Percentiles rank a stretch among this genome's conserved stretches.
phyloP scores from a whole-genome alignment of 2,113 vertebrate species.

The Alces alces region DNA sequence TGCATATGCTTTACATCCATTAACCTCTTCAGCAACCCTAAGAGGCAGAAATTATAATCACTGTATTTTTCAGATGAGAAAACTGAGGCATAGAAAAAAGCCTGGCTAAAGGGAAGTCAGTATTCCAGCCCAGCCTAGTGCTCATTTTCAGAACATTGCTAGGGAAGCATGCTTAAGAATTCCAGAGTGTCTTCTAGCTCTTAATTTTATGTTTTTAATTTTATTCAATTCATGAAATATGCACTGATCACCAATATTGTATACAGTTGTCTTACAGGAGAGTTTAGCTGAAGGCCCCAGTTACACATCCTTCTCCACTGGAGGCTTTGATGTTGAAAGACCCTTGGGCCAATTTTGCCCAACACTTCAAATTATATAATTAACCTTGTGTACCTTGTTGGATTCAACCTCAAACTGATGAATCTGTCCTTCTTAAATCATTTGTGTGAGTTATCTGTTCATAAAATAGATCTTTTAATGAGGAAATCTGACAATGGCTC shows the following conservation, averaged over 20 bases:
- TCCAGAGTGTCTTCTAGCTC: neutral
- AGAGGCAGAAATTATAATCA: neutral
- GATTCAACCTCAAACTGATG: constrained; percentile 26
- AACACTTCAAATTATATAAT: neutral
- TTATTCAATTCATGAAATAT: neutral
- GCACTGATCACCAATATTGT: neutral
- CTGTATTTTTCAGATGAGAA: neutral
- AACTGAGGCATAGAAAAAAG: constrained; percentile 7
- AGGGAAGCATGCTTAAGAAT: neutral
- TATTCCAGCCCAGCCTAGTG: neutral
- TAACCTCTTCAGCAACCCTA: neutral
- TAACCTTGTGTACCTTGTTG: neutral
- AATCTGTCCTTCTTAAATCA: constrained; percentile 50
- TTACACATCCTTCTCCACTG: neutral
- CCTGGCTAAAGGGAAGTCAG: neutral
- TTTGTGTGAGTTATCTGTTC: constrained; percentile 13
- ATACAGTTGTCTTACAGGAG: neutral
- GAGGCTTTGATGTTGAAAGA: constrained; percentile 31
- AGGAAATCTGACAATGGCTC: constrained; percentile 13
- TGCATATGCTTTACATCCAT: neutral
- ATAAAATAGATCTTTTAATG: constrained; percentile 49
- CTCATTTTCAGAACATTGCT: neutral
- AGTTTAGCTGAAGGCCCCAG: neutral
- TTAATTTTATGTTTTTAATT: constrained; percentile 18
- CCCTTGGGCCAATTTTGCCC: neutral